phyloP scores from a whole-genome alignment of 2,888 invertebrate genomes.

The Leistus spinibarbis region DNA sequence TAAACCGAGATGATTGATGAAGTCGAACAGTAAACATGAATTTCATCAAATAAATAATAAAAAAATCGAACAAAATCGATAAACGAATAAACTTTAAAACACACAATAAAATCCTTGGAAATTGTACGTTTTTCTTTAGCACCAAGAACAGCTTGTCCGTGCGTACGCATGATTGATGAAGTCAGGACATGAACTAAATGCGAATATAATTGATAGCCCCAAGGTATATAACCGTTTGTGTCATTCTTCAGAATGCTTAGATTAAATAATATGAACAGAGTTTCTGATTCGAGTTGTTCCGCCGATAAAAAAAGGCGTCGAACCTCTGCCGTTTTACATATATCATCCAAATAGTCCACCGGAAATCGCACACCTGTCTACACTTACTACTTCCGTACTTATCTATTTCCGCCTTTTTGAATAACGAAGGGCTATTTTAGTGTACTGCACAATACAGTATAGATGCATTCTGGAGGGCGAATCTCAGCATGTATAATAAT shows the following conservation, averaged over 20 bases:
- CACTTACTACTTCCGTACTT: not conserved
- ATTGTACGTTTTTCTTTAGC: not conserved
- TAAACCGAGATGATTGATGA: no score
- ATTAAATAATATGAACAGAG: not conserved
- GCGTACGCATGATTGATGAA: not conserved
- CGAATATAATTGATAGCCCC: not conserved
- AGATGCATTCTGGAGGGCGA: no score
- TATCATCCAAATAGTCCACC: not conserved
- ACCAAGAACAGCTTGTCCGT: not conserved
- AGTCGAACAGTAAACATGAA: no score
- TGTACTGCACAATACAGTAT: not conserved
- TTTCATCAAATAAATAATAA: no score
- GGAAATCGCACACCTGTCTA: not conserved
- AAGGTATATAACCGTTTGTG: not conserved
- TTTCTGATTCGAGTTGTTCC: no score
- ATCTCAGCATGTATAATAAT: no score
- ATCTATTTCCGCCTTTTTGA: not conserved
- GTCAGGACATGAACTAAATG: not conserved
- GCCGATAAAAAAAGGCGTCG: not conserved
- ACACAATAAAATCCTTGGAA: not conserved
- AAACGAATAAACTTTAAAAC: not conserved
- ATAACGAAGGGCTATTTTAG: not conserved
- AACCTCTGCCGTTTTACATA: not conserved
- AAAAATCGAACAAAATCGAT: no score
- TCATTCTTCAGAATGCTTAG: not conserved